Evolutionary conservation across 2,888 invertebrate genomes (phyloP).

Genomic region (Perizoma flavofasciatum): DNA sequence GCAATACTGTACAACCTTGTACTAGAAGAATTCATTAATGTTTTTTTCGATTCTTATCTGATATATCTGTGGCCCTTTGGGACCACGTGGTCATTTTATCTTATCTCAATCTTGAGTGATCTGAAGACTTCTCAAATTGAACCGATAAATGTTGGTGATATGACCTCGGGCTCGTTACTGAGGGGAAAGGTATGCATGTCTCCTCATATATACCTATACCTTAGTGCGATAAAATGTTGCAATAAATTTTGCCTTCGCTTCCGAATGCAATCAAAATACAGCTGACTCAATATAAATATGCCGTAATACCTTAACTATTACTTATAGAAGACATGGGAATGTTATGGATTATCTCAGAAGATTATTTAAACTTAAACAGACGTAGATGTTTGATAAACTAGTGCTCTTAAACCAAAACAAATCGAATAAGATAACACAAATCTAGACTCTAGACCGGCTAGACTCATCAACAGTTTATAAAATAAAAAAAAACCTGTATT

Average conservation of each 20-base stretch:
- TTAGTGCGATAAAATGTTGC: too few relatives aligned
- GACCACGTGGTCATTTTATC: constrained; percentile 15
- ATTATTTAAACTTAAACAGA: constrained; percentile 8
- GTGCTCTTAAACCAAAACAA: constrained; percentile 2
- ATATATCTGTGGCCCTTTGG: not conserved
- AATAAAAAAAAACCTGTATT: too few relatives aligned
- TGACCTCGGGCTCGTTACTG: too few relatives aligned
- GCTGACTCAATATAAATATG: too few relatives aligned
- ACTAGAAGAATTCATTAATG: constrained; percentile 4
- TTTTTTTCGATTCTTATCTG: not conserved
- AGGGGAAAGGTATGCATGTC: too few relatives aligned
- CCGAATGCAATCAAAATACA: too few relatives aligned
- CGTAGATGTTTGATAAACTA: constrained; percentile 12
- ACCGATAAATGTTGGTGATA: not conserved
- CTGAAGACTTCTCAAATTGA: constrained; percentile 4
- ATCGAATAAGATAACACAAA: not conserved
- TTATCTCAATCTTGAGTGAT: constrained; percentile 21
- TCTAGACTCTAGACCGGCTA: too few relatives aligned
- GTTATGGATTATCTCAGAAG: constrained; percentile 3
- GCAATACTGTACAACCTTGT: not conserved
- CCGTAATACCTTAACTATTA: too few relatives aligned
- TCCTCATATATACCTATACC: too few relatives aligned
- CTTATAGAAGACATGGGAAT: constrained; percentile 2
- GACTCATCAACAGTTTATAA: too few relatives aligned
- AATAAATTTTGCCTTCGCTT: too few relatives aligned